Conservation (phyloP, 1,140 invertebrate genomes). For the Tenebrio molitor region DNA sequence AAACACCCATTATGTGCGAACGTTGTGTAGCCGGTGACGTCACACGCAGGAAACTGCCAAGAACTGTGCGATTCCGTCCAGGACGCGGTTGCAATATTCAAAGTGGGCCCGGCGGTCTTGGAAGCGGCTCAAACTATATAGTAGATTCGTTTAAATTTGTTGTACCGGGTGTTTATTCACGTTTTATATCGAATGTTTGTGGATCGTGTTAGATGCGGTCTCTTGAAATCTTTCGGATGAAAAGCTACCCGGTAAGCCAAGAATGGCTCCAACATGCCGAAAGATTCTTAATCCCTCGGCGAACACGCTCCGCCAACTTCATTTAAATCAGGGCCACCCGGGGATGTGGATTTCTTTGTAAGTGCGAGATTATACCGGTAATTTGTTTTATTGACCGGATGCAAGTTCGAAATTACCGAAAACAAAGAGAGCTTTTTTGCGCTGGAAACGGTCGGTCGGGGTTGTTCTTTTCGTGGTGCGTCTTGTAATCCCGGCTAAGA, state of each 20-base stretch:
- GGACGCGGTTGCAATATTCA: too few species aligned
- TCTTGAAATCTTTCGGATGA: constrained; percentile 37
- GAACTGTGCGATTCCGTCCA: too few species aligned
- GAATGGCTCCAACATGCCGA: constrained; percentile 40
- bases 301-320: constrained; percentile 38
- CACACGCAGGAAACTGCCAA: too few species aligned
- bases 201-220: constrained; percentile 44
- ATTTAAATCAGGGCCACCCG: constrained; percentile 45
- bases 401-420: neutral
- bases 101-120: too few species aligned
- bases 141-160: too few species aligned
- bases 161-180: constrained; percentile 1
- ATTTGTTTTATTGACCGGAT: constrained; percentile 9
- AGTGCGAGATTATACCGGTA: neutral
- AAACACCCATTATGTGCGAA: constrained; percentile 1
- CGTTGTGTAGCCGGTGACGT: neutral
- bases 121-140: neutral
- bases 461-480: constrained; percentile 1
- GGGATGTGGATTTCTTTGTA: constrained; percentile 12
- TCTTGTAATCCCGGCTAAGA: constrained; percentile 17
- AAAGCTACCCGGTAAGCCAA: constrained; percentile 25
- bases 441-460: too few species aligned
- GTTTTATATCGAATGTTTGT: constrained; percentile 34
- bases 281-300: constrained; percentile 42
- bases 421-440: neutral